Evolutionary conservation across 1,140 invertebrate species (phyloP).

Genomic region (Drosophila miranda): DNA sequence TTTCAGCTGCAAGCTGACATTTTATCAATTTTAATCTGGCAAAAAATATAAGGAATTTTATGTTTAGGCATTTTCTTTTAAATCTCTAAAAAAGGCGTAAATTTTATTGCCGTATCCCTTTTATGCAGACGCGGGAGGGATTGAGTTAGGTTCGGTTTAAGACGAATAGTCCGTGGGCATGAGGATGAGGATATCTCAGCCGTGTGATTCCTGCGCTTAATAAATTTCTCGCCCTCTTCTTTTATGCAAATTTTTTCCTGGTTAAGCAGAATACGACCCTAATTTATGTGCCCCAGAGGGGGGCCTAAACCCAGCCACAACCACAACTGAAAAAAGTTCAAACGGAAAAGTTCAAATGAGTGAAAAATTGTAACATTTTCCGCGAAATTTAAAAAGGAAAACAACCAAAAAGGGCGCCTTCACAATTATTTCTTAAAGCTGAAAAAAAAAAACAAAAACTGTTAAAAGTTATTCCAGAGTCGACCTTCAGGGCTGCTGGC

Average conservation of each 20-base stretch:
- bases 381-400: slow-evolving; percentile 37
- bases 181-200: slow-evolving; percentile 32
- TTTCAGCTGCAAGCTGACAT: slow-evolving; percentile 7
- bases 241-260: slow-evolving; percentile 68
- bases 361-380: slow-evolving; percentile 32
- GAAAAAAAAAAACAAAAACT: neutral
- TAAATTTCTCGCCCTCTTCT: slow-evolving; percentile 29
- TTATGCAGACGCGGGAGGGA: slow-evolving; percentile 9
- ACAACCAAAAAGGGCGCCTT: slow-evolving; percentile 5
- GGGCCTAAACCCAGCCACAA: neutral
- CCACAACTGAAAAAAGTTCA: slow-evolving; percentile 6
- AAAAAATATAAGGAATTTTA: slow-evolving; percentile 11
- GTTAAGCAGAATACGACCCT: slow-evolving; percentile 47
- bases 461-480: slow-evolving; percentile 25
- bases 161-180: neutral
- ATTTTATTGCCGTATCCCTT: slow-evolving; percentile 36
- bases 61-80: slow-evolving; percentile 1
- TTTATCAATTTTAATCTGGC: slow-evolving; percentile 7
- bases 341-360: slow-evolving; percentile 35
- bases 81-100: slow-evolving; percentile 1
- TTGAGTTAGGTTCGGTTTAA: no score
- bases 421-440: slow-evolving; percentile 39
- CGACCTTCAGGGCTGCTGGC: slow-evolving; percentile 32
- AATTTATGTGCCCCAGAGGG: slow-evolving; percentile 36
- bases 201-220: slow-evolving; percentile 58